Percentiles rank a stretch among this genome's conserved stretches.
phyloP scores from a whole-genome alignment of 2,113 vertebrate genomes.

The Bubo scandiacus region DNA sequence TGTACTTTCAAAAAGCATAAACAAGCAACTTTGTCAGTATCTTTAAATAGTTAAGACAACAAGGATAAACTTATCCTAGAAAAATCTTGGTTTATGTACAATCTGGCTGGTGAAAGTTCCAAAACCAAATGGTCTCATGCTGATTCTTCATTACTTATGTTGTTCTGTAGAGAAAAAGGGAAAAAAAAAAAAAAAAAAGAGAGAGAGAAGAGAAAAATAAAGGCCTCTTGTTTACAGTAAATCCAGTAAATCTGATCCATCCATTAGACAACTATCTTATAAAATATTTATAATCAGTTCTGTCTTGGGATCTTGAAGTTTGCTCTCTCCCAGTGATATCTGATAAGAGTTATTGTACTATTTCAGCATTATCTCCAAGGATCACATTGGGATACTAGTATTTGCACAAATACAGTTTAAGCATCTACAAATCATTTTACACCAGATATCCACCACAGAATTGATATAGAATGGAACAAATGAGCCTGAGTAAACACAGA shows the following conservation, averaged over 20 bases:
- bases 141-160: neutral
- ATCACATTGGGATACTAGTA: constrained; percentile 15
- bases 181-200: fast-evolving
- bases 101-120: neutral
- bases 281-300: constrained; percentile 52
- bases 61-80: neutral
- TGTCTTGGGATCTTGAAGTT: constrained; percentile 41
- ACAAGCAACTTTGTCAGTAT: neutral
- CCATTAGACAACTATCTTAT: constrained; percentile 38
- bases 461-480: neutral
- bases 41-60: neutral
- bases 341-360: constrained; percentile 33
- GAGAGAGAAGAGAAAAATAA: neutral
- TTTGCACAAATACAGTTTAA: constrained; percentile 58
- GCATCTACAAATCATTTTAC: constrained; percentile 45
- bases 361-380: constrained; percentile 25
- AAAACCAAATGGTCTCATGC: neutral
- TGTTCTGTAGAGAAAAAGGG: neutral
- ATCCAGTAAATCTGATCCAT: constrained; percentile 20
- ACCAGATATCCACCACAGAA: constrained; percentile 1
- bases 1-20: neutral
- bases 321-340: constrained; percentile 35
- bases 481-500: neutral
- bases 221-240: neutral
- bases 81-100: neutral